A percentile compares a stretch with the other conserved stretches of the same genome.
Conservation (phyloP, 2,797 vertebrate species). For the Sebastolobus altivelis region DNA sequence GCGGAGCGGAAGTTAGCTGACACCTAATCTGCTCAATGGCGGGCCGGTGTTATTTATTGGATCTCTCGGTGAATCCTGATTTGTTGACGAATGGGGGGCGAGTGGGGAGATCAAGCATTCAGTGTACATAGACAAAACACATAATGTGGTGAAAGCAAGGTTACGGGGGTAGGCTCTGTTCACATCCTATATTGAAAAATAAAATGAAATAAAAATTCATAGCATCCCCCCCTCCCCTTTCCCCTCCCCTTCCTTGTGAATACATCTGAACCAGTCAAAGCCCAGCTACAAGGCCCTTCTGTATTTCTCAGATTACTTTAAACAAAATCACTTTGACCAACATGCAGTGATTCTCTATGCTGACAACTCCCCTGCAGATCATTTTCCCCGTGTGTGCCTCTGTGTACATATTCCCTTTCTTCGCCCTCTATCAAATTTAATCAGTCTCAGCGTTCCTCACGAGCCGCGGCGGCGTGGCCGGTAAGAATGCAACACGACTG, state of each 20-base stretch:
- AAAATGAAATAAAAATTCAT: conserved; percentile 66
- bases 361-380: conserved; percentile 78
- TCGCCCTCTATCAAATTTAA: conserved; percentile 83
- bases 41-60: conserved; percentile 81
- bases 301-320: conserved; percentile 78
- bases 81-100: conserved; percentile 56
- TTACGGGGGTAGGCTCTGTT: conserved; percentile 50
- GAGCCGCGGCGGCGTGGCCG: conserved; percentile 56
- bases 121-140: conserved; percentile 69
- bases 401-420: conserved; percentile 80
- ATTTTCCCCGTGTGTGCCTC: conserved; percentile 69
- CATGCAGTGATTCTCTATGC: conserved; percentile 76
- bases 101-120: conserved; percentile 60
- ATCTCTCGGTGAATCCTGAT: conserved; percentile 74
- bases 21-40: conserved; percentile 84
- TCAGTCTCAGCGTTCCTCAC: conserved; percentile 77
- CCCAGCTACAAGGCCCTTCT: conserved; percentile 43
- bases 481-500: conserved; percentile 75
- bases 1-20: conserved; percentile 83
- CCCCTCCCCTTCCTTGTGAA: conserved; percentile 24
- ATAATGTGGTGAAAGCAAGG: conserved; percentile 68
- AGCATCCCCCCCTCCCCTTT: conserved; percentile 1
- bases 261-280: conserved; percentile 57
- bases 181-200: conserved; percentile 57
- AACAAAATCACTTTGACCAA: conserved; percentile 81